Conservation (phyloP, 2,113 vertebrate species). For the Tupaia chinensis region DNA sequence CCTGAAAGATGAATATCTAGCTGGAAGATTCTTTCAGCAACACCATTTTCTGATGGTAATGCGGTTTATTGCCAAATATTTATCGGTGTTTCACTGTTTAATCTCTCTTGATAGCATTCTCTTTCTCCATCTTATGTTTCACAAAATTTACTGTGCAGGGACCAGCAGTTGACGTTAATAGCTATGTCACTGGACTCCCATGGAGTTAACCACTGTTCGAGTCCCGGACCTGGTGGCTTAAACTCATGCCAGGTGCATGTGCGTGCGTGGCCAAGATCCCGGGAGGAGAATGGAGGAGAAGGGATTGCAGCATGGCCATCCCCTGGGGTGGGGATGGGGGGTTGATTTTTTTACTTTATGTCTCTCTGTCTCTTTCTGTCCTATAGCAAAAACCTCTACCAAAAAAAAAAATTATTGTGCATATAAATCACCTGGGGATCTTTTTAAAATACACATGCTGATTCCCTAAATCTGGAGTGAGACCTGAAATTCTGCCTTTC, state of each 20-base stretch:
- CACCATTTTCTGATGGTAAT: conserved; percentile 15
- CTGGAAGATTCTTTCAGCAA: neutral
- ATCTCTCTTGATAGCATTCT: neutral
- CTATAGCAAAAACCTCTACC: too few species aligned
- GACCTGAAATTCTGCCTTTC: neutral
- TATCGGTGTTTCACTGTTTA: neutral
- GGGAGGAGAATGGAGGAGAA: too few species aligned
- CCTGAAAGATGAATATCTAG: neutral
- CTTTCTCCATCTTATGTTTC: neutral
- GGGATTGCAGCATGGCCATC: too few species aligned
- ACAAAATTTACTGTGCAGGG: neutral
- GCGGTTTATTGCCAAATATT: conserved; percentile 2
- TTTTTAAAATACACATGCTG: neutral
- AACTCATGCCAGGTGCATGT: too few species aligned
- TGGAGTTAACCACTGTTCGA: too few species aligned
- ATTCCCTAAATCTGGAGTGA: neutral
- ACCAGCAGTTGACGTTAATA: too few species aligned
- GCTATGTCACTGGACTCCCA: too few species aligned
- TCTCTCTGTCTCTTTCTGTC: too few species aligned
- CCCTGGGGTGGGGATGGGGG: too few species aligned
- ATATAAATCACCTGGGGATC: neutral
- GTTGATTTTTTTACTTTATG: too few species aligned
- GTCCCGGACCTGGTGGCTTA: too few species aligned
- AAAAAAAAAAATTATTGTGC: neutral
- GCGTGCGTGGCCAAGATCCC: too few species aligned